Conservation (phyloP, 2,113 vertebrate genomes). For the Laticauda laticaudata region DNA sequence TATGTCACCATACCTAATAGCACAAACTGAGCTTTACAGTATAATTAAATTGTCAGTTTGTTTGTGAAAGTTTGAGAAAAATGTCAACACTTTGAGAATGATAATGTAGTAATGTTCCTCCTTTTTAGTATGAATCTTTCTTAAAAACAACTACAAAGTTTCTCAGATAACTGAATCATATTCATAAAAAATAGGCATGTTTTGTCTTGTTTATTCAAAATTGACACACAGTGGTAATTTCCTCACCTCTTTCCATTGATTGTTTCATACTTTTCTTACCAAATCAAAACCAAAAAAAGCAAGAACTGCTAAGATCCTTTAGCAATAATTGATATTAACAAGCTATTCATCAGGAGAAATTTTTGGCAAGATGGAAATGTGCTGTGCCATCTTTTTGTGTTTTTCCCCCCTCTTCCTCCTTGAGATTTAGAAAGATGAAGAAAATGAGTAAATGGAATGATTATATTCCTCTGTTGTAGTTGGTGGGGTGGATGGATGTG, state of each 20-base stretch:
- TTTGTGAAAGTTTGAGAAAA: background rate
- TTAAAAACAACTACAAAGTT: background rate
- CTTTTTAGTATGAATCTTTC: background rate
- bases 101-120: background rate
- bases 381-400: background rate
- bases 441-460: background rate
- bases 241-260: background rate
- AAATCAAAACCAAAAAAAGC: background rate
- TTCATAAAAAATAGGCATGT: background rate
- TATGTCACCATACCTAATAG: background rate
- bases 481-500: background rate
- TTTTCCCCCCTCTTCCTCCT: background rate
- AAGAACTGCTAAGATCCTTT: background rate
- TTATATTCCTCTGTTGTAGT: background rate
- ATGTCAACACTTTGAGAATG: background rate
- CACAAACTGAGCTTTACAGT: background rate
- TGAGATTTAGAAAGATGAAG: background rate
- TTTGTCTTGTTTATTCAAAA: background rate
- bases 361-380: background rate
- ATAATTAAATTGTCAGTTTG: background rate
- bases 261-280: background rate
- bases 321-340: background rate
- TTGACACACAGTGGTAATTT: background rate
- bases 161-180: background rate
- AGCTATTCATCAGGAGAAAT: background rate